Conservation (phyloP, 2,113 vertebrate species). For the Crotalus viridis region DNA sequence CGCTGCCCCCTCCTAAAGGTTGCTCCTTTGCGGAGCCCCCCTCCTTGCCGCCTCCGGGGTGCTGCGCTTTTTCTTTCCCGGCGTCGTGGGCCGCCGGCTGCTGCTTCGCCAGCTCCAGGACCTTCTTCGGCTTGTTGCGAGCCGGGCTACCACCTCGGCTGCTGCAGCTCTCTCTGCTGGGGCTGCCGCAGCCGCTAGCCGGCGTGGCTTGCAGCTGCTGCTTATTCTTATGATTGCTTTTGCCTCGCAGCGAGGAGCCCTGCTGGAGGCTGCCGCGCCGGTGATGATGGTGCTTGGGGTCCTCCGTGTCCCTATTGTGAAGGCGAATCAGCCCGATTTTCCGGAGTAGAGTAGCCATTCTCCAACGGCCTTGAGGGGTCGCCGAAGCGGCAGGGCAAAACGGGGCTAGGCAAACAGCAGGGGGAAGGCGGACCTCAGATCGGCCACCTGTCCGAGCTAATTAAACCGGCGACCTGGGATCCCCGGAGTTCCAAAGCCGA, state of each 20-base stretch:
- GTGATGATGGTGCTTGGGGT: constrained; percentile 89
- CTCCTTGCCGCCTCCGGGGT: constrained; percentile 58
- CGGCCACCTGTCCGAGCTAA: background rate
- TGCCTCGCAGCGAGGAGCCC: constrained; percentile 86
- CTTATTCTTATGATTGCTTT: constrained; percentile 84
- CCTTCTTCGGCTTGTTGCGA: constrained; percentile 74
- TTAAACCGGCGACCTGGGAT: background rate
- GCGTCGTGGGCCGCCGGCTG: constrained; percentile 25
- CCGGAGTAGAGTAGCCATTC: constrained; percentile 95
- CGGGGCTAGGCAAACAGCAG: background rate
- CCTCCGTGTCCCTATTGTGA: constrained; percentile 95
- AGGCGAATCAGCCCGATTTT: constrained; percentile 97
- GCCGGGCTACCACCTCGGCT: constrained; percentile 70
- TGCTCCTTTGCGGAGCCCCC: constrained; percentile 62
- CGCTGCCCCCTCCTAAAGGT: constrained; percentile 25
- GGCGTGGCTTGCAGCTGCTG: constrained; percentile 67
- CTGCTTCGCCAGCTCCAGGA: constrained; percentile 76
- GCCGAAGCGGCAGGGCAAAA: background rate
- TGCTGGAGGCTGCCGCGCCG: constrained; percentile 73
- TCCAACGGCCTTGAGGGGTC: constrained; percentile 31
- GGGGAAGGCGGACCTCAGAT: background rate
- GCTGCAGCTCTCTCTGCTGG: constrained; percentile 66
- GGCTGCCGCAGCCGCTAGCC: constrained; percentile 73
- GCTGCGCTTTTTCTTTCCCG: constrained; percentile 77
- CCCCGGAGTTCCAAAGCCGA: background rate